Percentiles rank a stretch among this genome's conserved stretches.
Evolutionary conservation across 1,140 invertebrate species (phyloP).

Genomic region (Nasonia longicornis): DNA sequence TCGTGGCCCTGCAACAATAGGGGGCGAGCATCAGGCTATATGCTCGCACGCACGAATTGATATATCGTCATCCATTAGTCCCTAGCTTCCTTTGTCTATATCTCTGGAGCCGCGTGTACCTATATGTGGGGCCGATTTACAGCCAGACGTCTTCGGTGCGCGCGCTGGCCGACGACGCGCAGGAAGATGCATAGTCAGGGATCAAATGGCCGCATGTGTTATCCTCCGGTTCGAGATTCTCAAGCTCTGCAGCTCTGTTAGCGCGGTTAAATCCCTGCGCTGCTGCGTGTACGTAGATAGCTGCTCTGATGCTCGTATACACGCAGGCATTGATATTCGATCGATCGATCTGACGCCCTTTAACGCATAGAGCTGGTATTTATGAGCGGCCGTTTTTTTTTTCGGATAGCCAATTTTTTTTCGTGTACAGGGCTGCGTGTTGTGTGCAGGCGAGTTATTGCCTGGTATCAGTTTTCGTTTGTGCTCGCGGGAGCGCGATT

Average conservation of each 20-base stretch:
- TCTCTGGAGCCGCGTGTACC: background rate
- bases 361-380: background rate
- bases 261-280: background rate
- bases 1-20: slow-evolving; percentile 32
- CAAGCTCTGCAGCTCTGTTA: background rate
- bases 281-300: background rate
- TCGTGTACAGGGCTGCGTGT: too few relatives aligned
- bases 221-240: background rate
- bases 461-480: too few relatives aligned
- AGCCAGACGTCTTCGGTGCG: background rate
- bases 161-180: background rate
- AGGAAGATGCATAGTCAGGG: background rate
- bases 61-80: slow-evolving; percentile 27
- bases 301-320: background rate
- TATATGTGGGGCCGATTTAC: background rate
- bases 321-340: background rate
- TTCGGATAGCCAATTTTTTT: too few relatives aligned
- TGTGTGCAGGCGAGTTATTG: too few relatives aligned
- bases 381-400: too few relatives aligned
- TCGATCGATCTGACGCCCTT: background rate
- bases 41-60: slow-evolving; percentile 1
- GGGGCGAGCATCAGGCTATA: background rate
- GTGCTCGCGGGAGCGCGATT: too few relatives aligned
- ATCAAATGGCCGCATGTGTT: slow-evolving; percentile 7
- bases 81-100: background rate